Evolutionary conservation across 1,140 invertebrate genomes (phyloP).

Genomic region (Drosophila burlai): DNA sequence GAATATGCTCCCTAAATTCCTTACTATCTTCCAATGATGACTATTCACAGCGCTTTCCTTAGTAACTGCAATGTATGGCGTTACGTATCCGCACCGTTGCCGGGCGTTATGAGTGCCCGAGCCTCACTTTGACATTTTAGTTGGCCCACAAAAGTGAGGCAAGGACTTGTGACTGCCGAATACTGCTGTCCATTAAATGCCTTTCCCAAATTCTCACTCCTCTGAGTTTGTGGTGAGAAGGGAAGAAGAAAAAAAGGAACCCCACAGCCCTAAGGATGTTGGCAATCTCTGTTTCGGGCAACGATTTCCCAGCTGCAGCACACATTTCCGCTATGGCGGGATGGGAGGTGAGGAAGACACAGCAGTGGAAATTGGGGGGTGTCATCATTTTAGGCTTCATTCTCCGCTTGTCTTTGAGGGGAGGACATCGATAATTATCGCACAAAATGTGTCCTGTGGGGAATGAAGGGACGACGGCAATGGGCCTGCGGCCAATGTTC

Average conservation of each 20-base stretch:
- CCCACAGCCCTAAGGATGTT: conserved; percentile 21
- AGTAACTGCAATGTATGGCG: conserved; percentile 4
- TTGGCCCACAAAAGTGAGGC: background rate
- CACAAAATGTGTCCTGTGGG: conserved; percentile 59
- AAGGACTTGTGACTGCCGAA: conserved; percentile 1
- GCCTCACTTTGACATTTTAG: conserved; percentile 6
- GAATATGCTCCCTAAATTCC: background rate
- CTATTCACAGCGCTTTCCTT: background rate
- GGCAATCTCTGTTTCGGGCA: conserved; percentile 45
- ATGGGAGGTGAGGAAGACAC: background rate
- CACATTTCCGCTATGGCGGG: background rate
- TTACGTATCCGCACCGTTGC: conserved; percentile 18
- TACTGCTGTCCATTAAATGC: conserved; percentile 14
- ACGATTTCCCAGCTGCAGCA: conserved; percentile 16
- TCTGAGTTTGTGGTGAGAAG: background rate
- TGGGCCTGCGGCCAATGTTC: conserved; percentile 58
- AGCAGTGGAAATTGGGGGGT: conserved; percentile 29
- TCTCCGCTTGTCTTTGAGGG: conserved; percentile 53
- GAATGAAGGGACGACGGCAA: background rate
- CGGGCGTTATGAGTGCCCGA: background rate
- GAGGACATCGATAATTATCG: conserved; percentile 75
- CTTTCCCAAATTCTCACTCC: background rate
- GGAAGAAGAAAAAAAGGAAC: background rate
- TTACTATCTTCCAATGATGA: background rate
- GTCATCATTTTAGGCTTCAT: conserved; percentile 50